Evolutionary conservation across 1,140 invertebrate species (phyloP).

Genomic region (Lithobius niger): DNA sequence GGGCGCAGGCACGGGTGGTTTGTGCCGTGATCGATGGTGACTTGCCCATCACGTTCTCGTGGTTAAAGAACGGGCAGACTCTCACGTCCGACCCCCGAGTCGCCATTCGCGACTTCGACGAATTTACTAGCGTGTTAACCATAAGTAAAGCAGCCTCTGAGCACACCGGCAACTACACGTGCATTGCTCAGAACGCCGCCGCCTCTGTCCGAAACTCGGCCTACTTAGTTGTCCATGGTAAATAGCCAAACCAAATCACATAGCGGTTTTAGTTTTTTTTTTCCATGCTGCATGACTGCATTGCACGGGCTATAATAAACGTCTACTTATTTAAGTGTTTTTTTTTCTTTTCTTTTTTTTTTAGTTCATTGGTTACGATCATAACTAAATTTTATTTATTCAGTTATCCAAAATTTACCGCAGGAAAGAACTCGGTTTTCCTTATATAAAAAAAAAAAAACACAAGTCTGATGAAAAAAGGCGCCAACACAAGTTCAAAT

Average conservation of each 20-base stretch:
- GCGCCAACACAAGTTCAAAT: too few species aligned
- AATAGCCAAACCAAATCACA: neutral
- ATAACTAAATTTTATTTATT: too few species aligned
- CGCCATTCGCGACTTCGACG: slow-evolving; percentile 7
- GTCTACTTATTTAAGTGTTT: too few species aligned
- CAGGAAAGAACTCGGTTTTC: too few species aligned
- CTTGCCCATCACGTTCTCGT: slow-evolving; percentile 55
- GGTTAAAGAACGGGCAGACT: slow-evolving; percentile 59
- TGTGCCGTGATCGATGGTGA: slow-evolving; percentile 70
- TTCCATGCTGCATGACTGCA: too few species aligned
- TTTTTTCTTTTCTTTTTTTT: neutral
- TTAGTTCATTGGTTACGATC: too few species aligned
- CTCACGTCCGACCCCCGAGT: slow-evolving; percentile 26
- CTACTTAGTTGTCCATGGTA: slow-evolving; percentile 20
- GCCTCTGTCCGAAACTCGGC: slow-evolving; percentile 14
- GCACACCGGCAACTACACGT: slow-evolving; percentile 22
- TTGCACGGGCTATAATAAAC: too few species aligned
- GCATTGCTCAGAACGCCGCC: slow-evolving; percentile 17
- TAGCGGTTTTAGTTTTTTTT: neutral
- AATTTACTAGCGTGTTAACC: slow-evolving; percentile 13
- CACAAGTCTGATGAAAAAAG: too few species aligned
- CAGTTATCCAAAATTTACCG: too few species aligned
- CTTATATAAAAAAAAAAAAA: too few species aligned
- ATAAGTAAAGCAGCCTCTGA: slow-evolving; percentile 11
- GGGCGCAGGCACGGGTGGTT: slow-evolving; percentile 66